Percentiles rank a stretch among this genome's conserved stretches.
Conservation (phyloP, 1,140 invertebrate genomes). For the Scaptomyza hsui region DNA sequence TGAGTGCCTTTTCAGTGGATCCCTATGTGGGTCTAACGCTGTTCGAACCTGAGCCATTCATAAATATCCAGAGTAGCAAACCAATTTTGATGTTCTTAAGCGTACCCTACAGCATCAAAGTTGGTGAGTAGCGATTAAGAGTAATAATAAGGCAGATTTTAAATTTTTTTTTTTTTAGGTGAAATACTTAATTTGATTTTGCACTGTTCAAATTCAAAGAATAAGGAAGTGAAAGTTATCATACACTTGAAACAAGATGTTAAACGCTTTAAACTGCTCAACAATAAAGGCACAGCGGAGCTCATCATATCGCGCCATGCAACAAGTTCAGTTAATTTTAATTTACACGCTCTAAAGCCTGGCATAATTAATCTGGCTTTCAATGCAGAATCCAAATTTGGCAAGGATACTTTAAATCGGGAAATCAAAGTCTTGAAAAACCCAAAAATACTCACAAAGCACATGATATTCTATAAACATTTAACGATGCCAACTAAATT, state of each 20-base stretch:
- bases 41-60: not conserved
- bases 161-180: conserved; percentile 4
- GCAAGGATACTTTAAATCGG: not conserved
- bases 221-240: not conserved
- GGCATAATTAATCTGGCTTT: conserved; percentile 1
- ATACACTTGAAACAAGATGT: not conserved
- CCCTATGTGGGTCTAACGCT: conserved; percentile 12
- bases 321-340: not conserved
- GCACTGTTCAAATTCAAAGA: conserved; percentile 5
- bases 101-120: conserved; percentile 21
- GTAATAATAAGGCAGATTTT: not conserved
- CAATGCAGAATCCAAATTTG: not conserved
- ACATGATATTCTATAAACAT: not conserved
- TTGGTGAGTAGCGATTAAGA: conserved; percentile 9
- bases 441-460: not conserved
- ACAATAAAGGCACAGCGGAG: not conserved
- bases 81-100: not conserved
- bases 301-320: not conserved
- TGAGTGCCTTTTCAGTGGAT: conserved; percentile 36
- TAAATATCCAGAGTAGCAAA: conserved; percentile 18
- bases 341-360: not conserved
- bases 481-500: not conserved
- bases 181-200: conserved; percentile 21
- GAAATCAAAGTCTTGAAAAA: not conserved
- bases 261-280: not conserved